Conservation (phyloP, 2,888 invertebrate species). For the Agriopis marginaria region DNA sequence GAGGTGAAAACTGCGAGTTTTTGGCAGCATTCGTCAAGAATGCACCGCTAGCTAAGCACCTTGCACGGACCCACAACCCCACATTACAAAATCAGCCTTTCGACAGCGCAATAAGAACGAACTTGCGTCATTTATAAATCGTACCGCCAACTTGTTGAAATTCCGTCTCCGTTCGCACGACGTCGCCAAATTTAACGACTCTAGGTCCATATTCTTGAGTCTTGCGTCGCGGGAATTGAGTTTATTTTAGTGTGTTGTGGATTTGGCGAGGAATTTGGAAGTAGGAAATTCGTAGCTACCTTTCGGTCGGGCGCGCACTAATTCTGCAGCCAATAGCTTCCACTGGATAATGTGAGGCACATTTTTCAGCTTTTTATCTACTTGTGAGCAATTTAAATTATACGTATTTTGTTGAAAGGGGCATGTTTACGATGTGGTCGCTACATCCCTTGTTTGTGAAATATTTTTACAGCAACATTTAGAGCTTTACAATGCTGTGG, state of each 20-base stretch:
- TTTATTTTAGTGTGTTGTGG: constrained; percentile 58
- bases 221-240: constrained; percentile 61
- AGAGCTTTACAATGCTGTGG: constrained; percentile 25
- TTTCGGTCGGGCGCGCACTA: constrained; percentile 80
- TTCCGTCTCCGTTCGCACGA: constrained; percentile 77
- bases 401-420: constrained; percentile 49
- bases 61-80: constrained; percentile 45
- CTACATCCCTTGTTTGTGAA: constrained; percentile 39
- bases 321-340: constrained; percentile 78
- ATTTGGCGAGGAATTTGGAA: constrained; percentile 53
- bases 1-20: constrained; percentile 83
- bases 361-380: constrained; percentile 69
- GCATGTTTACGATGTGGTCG: constrained; percentile 53
- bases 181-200: constrained; percentile 71
- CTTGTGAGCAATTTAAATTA: constrained; percentile 55
- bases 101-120: constrained; percentile 51
- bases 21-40: constrained; percentile 85
- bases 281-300: constrained; percentile 80
- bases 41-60: constrained; percentile 65
- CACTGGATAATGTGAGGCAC: constrained; percentile 72
- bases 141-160: constrained; percentile 83
- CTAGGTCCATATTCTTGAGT: constrained; percentile 53
- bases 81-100: constrained; percentile 64
- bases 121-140: constrained; percentile 60
- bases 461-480: constrained; percentile 37